These are phyloP conservation scores for Epiperipatus broadwayi DNA, from an alignment of 2,888 invertebrate genomes.

Conservation along the genomic window DNA sequence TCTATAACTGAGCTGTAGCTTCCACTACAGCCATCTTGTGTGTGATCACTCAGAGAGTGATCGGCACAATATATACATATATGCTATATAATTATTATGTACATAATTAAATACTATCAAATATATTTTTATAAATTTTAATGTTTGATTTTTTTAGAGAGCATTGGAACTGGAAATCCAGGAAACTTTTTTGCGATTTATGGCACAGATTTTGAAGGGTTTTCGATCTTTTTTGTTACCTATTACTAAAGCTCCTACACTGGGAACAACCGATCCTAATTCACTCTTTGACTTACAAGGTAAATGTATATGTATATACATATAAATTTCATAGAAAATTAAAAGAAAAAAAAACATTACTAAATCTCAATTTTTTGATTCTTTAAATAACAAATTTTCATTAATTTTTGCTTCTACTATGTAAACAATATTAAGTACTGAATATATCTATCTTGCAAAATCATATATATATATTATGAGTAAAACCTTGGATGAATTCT, in stretches of 20 bases:
- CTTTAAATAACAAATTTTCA: no score
- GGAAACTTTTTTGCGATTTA: slow-evolving; percentile 88
- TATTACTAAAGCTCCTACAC: slow-evolving; percentile 77
- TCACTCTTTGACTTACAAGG: slow-evolving; percentile 75
- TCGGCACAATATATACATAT: no score
- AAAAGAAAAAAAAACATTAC: background rate
- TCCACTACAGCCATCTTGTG: no score
- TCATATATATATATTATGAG: no score
- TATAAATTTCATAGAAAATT: slow-evolving; percentile 1
- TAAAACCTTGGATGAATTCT: no score
- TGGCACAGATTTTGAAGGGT: slow-evolving; percentile 74
- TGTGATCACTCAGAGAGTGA: no score
- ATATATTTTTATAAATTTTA: slow-evolving; percentile 1
- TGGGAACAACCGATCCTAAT: slow-evolving; percentile 82
- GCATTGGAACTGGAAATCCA: slow-evolving; percentile 79
- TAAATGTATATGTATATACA: slow-evolving; percentile 16
- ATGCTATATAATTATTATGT: background rate
- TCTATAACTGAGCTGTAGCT: no score
- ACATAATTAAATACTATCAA: background rate
- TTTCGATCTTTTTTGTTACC: slow-evolving; percentile 71
- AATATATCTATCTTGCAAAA: no score
- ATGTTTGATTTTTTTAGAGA: slow-evolving; percentile 35
- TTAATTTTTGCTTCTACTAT: no score
- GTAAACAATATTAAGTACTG: no score
- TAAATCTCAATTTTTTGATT: no score